Evolutionary conservation across 2,888 invertebrate species (phyloP).

Genomic region (Catocala nupta): DNA sequence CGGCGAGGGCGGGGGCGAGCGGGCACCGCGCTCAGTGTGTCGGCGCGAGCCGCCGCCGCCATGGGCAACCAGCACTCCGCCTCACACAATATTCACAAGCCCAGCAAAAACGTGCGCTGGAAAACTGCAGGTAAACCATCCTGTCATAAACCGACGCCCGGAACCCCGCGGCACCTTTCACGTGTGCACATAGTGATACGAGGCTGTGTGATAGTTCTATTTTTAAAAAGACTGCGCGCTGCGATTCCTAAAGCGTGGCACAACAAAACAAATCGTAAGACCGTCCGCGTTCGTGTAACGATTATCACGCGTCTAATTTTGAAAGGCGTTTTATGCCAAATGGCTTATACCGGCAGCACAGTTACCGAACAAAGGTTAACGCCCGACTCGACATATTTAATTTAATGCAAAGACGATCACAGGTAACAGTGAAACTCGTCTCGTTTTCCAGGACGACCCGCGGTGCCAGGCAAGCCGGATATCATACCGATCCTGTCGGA

Average conservation of each 20-base stretch:
- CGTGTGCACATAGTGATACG: constrained; percentile 41
- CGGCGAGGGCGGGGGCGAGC: constrained; percentile 63
- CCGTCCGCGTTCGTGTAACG: constrained; percentile 81
- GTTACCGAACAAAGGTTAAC: constrained; percentile 57
- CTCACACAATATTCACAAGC: constrained; percentile 83
- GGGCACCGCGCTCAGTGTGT: constrained; percentile 76
- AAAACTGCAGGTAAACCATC: constrained; percentile 92
- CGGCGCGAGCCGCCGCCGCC: constrained; percentile 85
- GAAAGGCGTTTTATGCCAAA: constrained; percentile 80
- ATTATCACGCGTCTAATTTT: constrained; percentile 83
- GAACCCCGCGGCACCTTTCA: constrained; percentile 27
- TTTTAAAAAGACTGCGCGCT: constrained; percentile 82
- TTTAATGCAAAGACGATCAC: constrained; percentile 36
- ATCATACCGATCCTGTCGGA: constrained; percentile 91
- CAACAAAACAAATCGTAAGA: constrained; percentile 86
- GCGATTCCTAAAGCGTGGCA: constrained; percentile 81
- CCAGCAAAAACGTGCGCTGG: constrained; percentile 94
- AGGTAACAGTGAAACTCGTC: constrained; percentile 31
- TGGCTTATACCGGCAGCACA: constrained; percentile 57
- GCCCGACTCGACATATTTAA: constrained; percentile 48
- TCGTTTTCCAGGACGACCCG: constrained; percentile 89
- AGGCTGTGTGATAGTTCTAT: constrained; percentile 73
- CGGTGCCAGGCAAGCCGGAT: constrained; percentile 94
- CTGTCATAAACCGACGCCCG: constrained; percentile 34
- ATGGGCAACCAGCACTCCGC: constrained; percentile 86